These are phyloP conservation scores for Scolopax mira DNA, from an alignment of 2,113 vertebrate species.

Conservation along the genomic window DNA sequence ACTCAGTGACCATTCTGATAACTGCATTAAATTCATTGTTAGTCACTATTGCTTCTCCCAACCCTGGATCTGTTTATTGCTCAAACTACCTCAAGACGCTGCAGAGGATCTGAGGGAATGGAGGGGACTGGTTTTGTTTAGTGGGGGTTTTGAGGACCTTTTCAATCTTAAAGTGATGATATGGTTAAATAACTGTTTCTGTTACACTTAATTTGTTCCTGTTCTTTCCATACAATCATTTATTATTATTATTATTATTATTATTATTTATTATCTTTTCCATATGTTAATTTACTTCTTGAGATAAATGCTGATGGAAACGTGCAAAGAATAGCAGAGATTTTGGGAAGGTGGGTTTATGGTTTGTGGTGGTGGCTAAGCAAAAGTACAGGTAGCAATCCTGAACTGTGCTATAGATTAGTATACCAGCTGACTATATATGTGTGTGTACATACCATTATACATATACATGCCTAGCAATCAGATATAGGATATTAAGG, in stretches of 20 bases:
- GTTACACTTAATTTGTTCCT: not conserved
- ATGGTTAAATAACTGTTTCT: not conserved
- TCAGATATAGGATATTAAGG: not conserved
- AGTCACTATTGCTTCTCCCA: not conserved
- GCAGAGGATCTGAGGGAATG: not conserved
- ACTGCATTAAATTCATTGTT: not conserved
- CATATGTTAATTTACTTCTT: not conserved
- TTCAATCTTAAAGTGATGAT: not conserved
- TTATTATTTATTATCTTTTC: too few species aligned
- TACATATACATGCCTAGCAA: not conserved
- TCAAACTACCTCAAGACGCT: not conserved
- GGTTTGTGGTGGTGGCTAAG: not conserved
- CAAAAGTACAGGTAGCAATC: not conserved
- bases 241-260: too few species aligned
- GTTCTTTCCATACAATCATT: not conserved
- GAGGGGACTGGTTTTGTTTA: not conserved
- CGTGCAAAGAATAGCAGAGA: not conserved
- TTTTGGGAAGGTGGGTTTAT: not conserved
- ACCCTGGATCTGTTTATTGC: not conserved
- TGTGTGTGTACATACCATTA: not conserved
- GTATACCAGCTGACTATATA: rapidly evolving
- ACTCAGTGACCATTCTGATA: not conserved
- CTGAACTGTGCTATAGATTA: too few species aligned
- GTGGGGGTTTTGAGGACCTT: not conserved
- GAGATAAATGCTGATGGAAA: not conserved